These are phyloP conservation scores for Cylindroiulus punctatus DNA, from an alignment of 2,888 invertebrate genomes.

Conservation along the genomic window DNA sequence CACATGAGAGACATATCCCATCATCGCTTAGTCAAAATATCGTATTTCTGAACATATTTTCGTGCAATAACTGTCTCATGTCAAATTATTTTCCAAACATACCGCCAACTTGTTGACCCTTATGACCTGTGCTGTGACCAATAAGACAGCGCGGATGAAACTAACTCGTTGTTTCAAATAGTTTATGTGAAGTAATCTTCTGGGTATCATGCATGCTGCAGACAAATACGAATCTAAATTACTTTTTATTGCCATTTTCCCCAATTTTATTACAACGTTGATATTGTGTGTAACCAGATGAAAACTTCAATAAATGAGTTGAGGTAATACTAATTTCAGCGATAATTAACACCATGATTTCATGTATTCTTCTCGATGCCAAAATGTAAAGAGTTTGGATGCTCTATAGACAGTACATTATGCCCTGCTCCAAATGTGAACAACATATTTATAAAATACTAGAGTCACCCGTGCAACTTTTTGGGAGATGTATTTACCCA, in stretches of 20 bases:
- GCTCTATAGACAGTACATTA: no score
- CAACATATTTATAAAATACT: no score
- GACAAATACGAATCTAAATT: slow-evolving; percentile 4
- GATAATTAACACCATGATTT: no score
- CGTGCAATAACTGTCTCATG: background rate
- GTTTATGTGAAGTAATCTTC: background rate
- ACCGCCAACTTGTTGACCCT: background rate
- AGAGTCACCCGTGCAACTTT: no score
- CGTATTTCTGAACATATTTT: background rate
- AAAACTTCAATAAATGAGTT: no score
- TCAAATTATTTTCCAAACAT: background rate
- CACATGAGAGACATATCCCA: background rate
- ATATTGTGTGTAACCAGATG: no score
- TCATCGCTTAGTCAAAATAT: background rate
- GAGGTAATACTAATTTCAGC: no score
- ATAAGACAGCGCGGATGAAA: background rate
- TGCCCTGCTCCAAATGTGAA: no score
- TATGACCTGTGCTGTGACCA: background rate
- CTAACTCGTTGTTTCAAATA: background rate
- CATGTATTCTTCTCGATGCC: no score
- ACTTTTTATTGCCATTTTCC: background rate
- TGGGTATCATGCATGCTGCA: background rate
- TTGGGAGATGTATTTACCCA: no score
- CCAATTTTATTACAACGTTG: no score
- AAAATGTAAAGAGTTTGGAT: no score